These are phyloP conservation scores for Drosophila arawakana DNA, from an alignment of 1,140 invertebrate species.

Conservation along the genomic window DNA sequence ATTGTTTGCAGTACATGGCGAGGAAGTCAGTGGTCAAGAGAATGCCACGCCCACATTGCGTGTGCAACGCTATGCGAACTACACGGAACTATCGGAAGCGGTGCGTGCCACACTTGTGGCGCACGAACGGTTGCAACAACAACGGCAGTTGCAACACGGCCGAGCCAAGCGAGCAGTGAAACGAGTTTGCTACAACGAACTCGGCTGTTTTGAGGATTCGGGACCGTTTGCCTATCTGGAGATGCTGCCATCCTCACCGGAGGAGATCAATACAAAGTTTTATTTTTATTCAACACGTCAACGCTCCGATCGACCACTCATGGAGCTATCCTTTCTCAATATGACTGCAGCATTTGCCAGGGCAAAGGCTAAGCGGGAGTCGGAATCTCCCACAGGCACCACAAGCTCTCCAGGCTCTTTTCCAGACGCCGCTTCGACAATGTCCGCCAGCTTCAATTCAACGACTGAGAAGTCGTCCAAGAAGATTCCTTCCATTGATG, in stretches of 20 bases:
- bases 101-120: constrained; percentile 62
- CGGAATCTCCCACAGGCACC: constrained; percentile 25
- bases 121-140: constrained; percentile 54
- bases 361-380: constrained; percentile 57
- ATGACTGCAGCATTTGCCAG: constrained; percentile 86
- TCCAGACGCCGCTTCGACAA: background rate
- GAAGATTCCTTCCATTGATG: constrained; percentile 63
- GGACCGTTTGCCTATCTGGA: constrained; percentile 96
- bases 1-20: constrained; percentile 39
- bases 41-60: constrained; percentile 32
- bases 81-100: constrained; percentile 63
- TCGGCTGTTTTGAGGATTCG: constrained; percentile 97
- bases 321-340: constrained; percentile 89
- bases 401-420: constrained; percentile 12
- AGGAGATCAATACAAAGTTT: constrained; percentile 94
- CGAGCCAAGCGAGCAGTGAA: constrained; percentile 87
- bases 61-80: constrained; percentile 40
- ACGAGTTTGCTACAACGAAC: constrained; percentile 94
- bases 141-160: constrained; percentile 36
- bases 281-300: constrained; percentile 88
- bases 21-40: constrained; percentile 42
- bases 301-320: constrained; percentile 87
- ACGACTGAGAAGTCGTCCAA: constrained; percentile 53
- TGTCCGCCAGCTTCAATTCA: background rate
- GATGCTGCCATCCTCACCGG: constrained; percentile 93